phyloP scores from a whole-genome alignment of 2,888 invertebrate genomes.

The Hirudinaria manillensis region DNA sequence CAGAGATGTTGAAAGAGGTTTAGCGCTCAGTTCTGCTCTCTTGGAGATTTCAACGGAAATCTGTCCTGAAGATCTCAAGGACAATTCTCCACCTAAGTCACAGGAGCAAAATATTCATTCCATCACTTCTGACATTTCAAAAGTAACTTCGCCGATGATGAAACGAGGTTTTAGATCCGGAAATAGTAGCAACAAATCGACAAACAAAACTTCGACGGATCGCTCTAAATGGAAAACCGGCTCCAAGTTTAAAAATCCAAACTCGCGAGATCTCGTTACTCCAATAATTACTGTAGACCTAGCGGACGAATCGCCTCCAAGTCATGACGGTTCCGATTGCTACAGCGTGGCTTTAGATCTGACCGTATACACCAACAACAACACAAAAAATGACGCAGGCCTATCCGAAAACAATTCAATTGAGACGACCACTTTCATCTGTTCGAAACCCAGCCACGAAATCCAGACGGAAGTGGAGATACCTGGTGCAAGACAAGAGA shows the following conservation, averaged over 20 bases:
- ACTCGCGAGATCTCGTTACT: neutral
- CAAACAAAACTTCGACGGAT: neutral
- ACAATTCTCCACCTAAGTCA: no score
- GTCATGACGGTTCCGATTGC: neutral
- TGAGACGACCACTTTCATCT: neutral
- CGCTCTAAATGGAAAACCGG: neutral
- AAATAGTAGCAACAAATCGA: conserved; percentile 6
- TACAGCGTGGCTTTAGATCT: neutral
- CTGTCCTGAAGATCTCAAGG: no score
- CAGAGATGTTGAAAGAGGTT: no score
- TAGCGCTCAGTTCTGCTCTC: no score
- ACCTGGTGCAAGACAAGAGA: no score
- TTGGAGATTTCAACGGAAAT: no score
- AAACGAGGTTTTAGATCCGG: no score
- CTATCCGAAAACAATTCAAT: neutral
- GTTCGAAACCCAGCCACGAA: neutral
- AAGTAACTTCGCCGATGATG: no score
- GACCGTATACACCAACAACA: neutral
- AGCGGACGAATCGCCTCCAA: neutral
- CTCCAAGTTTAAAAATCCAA: neutral
- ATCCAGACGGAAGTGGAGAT: neutral
- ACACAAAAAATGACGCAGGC: neutral
- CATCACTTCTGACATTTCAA: no score
- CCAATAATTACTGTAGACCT: conserved; percentile 18
- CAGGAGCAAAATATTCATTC: no score